Evolutionary conservation across 37 sponge, comb jelly and placozoan species (phyloP).

Genomic region (Crambe crambe): DNA sequence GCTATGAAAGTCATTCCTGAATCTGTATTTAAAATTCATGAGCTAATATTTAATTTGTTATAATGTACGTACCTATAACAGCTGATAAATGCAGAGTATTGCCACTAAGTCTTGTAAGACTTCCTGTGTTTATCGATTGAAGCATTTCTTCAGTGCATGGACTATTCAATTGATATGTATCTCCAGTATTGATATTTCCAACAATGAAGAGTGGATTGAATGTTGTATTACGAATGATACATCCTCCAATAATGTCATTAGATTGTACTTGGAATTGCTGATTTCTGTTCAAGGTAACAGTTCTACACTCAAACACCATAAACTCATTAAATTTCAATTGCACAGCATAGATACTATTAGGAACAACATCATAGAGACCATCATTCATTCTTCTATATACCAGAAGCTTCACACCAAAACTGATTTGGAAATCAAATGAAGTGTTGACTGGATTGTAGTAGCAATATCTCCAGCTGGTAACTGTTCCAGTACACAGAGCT

Average conservation of each 20-base stretch:
- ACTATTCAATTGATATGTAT: neutral
- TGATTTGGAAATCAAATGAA: no score
- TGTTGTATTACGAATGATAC: neutral
- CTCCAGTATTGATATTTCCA: neutral
- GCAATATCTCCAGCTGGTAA: slow-evolving; percentile 12
- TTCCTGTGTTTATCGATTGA: neutral
- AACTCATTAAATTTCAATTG: neutral
- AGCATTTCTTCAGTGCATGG: neutral
- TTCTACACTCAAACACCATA: neutral
- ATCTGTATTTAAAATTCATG: no score
- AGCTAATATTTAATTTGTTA: no score
- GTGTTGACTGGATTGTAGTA: slow-evolving; percentile 9
- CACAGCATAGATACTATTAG: neutral
- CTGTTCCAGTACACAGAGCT: neutral
- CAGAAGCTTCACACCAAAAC: neutral
- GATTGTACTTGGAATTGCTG: slow-evolving; percentile 1
- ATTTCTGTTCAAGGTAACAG: neutral
- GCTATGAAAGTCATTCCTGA: no score
- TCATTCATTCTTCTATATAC: neutral
- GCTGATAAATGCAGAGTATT: neutral
- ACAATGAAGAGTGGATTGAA: neutral
- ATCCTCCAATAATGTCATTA: slow-evolving; percentile 10
- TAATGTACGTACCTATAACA: neutral
- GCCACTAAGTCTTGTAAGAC: neutral
- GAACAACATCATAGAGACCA: neutral